These are phyloP conservation scores for Festucalex cinctus DNA, from an alignment of 2,113 vertebrate genomes.

Conservation along the genomic window DNA sequence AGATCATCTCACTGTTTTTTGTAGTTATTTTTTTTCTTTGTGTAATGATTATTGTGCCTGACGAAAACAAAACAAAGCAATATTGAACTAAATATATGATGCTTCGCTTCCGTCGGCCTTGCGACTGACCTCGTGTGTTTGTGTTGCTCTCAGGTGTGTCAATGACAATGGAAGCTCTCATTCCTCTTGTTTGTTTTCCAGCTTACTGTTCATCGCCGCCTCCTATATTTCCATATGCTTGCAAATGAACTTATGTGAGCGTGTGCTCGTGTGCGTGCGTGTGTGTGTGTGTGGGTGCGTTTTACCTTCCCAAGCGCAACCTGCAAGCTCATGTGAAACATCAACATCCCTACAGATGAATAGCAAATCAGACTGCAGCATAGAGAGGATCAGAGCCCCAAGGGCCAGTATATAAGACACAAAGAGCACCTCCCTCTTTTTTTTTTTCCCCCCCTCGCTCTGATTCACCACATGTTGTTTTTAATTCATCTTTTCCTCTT, in stretches of 20 bases:
- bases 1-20: no score
- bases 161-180: background rate
- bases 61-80: no score
- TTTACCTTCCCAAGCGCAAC: slow-evolving; percentile 11
- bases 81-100: no score
- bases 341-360: slow-evolving; percentile 53
- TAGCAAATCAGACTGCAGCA: slow-evolving; percentile 52
- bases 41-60: no score
- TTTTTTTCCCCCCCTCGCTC: slow-evolving; percentile 2
- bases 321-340: slow-evolving; percentile 51
- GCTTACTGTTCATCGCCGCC: slow-evolving; percentile 15
- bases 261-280: slow-evolving; percentile 2
- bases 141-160: background rate
- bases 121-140: slow-evolving; percentile 1
- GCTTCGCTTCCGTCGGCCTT: no score
- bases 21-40: no score
- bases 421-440: slow-evolving; percentile 25
- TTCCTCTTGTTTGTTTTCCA: slow-evolving; percentile 20
- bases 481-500: slow-evolving; percentile 6
- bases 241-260: slow-evolving; percentile 11
- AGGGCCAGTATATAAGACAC: slow-evolving; percentile 36
- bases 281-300: slow-evolving; percentile 1
- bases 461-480: slow-evolving; percentile 1
- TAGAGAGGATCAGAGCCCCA: slow-evolving; percentile 48
- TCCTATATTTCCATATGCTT: slow-evolving; percentile 9